Percentiles rank a stretch among this genome's conserved stretches.
Evolutionary conservation across 2,888 invertebrate species (phyloP).

Genomic region (Lochmaea capreae): DNA sequence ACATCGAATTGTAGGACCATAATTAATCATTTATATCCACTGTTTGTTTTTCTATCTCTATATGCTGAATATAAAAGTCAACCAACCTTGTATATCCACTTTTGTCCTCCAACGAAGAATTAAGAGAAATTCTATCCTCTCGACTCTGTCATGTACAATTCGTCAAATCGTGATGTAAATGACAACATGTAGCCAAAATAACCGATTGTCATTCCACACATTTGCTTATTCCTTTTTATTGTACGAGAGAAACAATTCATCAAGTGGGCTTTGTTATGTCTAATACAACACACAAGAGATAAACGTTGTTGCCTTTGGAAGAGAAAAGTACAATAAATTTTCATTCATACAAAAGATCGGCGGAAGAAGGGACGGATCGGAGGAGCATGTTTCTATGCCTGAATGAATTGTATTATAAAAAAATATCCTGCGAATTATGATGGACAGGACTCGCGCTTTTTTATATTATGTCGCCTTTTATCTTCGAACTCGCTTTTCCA

Average conservation of each 20-base stretch:
- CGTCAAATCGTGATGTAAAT: neutral
- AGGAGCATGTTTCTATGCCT: neutral
- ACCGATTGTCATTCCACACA: slow-evolving; percentile 1
- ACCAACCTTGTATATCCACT: no score
- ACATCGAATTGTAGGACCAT: no score
- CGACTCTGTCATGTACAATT: neutral
- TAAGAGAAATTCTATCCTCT: no score
- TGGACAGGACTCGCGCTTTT: neutral
- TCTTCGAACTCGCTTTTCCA: no score
- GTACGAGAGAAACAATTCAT: slow-evolving; percentile 3
- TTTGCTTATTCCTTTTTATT: slow-evolving; percentile 9
- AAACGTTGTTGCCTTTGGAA: slow-evolving; percentile 9
- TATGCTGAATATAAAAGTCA: no score
- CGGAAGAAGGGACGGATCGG: neutral
- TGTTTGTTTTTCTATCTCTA: no score
- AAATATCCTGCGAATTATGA: neutral
- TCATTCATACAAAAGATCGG: slow-evolving; percentile 1
- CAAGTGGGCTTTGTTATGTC: slow-evolving; percentile 13
- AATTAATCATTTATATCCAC: no score
- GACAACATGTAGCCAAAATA: neutral
- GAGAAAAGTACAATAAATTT: slow-evolving; percentile 13
- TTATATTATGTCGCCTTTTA: neutral
- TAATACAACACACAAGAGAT: neutral
- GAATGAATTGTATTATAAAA: neutral
- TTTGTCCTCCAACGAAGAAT: no score